These are phyloP conservation scores for Sebastes flavidus DNA, from an alignment of 2,797 vertebrate genomes.

Conservation along the genomic window DNA sequence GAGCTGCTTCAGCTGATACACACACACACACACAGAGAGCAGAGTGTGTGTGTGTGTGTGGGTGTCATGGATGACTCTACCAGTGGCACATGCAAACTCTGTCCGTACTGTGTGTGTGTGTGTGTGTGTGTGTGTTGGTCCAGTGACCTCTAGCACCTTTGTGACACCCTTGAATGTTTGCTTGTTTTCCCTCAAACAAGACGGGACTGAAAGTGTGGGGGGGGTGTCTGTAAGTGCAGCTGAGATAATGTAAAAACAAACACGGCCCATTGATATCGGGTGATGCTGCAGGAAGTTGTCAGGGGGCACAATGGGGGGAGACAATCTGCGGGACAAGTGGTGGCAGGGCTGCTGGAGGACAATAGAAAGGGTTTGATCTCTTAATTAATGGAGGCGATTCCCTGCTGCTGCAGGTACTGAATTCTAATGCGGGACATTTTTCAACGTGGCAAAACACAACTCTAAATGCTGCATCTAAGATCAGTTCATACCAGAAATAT, in stretches of 20 bases:
- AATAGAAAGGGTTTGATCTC: conserved; percentile 81
- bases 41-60: conserved; percentile 3
- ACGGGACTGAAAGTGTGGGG: conserved; percentile 46
- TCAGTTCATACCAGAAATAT: conserved; percentile 9
- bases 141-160: conserved; percentile 69
- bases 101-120: too few species aligned
- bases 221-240: conserved; percentile 63
- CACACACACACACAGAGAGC: conserved; percentile 3
- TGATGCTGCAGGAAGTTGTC: conserved; percentile 80
- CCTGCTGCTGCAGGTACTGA: conserved; percentile 78
- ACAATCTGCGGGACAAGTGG: conserved; percentile 71
- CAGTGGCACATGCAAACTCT: conserved; percentile 20
- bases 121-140: conserved; percentile 30
- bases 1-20: conserved; percentile 32
- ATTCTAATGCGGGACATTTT: conserved; percentile 77
- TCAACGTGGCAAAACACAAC: conserved; percentile 57
- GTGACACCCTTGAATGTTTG: conserved; percentile 69
- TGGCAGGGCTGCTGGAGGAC: conserved; percentile 73
- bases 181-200: conserved; percentile 73
- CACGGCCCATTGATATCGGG: conserved; percentile 73
- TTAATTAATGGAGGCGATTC: conserved; percentile 83
- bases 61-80: conserved; percentile 24
- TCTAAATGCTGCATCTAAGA: conserved; percentile 35
- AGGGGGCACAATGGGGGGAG: conserved; percentile 67
- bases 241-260: conserved; percentile 82